Percentiles rank a stretch among this genome's conserved stretches.
Evolutionary conservation across 1,140 invertebrate species (phyloP).

Genomic region (Drosophila insularis): DNA sequence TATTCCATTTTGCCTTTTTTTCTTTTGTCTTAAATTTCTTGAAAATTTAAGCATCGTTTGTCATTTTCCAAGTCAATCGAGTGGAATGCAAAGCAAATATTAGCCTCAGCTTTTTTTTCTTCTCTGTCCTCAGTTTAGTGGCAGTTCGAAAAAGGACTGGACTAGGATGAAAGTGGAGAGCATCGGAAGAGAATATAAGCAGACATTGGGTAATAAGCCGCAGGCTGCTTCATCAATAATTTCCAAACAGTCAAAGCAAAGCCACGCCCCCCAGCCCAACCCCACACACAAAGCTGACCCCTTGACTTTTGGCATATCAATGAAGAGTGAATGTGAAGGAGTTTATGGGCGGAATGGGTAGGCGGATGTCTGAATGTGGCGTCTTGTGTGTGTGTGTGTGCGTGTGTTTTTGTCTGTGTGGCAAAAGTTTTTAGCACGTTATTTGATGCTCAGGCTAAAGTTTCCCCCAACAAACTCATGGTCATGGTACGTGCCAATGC

Average conservation of each 20-base stretch:
- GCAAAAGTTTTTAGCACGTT: slow-evolving; percentile 61
- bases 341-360: not conserved
- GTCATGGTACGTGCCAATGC: slow-evolving; percentile 38
- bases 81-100: slow-evolving; percentile 23
- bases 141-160: not conserved
- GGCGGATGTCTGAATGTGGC: slow-evolving; percentile 21
- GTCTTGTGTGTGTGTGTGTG: slow-evolving; percentile 24
- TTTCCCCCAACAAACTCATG: slow-evolving; percentile 13
- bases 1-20: not conserved
- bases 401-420: not conserved
- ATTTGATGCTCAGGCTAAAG: slow-evolving; percentile 31
- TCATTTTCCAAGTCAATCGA: slow-evolving; percentile 10
- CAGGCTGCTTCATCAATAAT: slow-evolving; percentile 19
- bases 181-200: not conserved
- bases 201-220: slow-evolving; percentile 32
- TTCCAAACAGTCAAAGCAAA: slow-evolving; percentile 21
- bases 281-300: not conserved
- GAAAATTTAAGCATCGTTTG: not conserved
- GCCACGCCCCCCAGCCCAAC: slow-evolving; percentile 1
- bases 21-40: not conserved
- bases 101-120: slow-evolving; percentile 1
- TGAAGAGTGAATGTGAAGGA: slow-evolving; percentile 19
- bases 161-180: not conserved
- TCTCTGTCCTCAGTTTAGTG: slow-evolving; percentile 16
- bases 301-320: slow-evolving; percentile 58